Evolutionary conservation across 2,113 vertebrate genomes (phyloP).

Genomic region (Syrmaticus mikado): DNA sequence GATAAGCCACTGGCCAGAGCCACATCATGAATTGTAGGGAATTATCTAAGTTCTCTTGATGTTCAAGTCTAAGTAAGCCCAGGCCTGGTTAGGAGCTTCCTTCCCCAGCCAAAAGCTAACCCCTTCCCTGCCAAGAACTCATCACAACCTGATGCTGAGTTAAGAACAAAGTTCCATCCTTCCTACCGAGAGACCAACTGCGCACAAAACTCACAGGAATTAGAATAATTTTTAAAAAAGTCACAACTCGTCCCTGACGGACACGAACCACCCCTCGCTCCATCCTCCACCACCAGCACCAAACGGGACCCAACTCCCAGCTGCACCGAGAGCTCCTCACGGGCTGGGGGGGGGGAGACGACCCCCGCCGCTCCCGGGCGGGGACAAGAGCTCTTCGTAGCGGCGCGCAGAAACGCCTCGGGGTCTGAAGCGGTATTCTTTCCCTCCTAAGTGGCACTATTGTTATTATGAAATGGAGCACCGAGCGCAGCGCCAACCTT

Average conservation of each 20-base stretch:
- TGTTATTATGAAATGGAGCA: neutral
- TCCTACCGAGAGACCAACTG: accelerated
- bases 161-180: accelerated
- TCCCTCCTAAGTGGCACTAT: neutral
- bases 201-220: neutral
- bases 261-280: neutral
- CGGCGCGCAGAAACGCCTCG: too few relatives aligned
- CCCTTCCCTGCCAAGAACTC: too few relatives aligned
- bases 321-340: neutral
- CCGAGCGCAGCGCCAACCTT: neutral
- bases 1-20: neutral
- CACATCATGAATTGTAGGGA: neutral
- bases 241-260: neutral
- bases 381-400: too few relatives aligned
- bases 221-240: neutral
- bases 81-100: accelerated
- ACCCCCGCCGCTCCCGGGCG: neutral
- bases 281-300: neutral
- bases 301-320: neutral
- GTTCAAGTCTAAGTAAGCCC: accelerated
- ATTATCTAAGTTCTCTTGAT: neutral
- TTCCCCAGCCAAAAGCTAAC: neutral
- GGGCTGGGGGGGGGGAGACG: neutral
- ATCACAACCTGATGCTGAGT: neutral
- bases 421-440: neutral